phyloP scores from a whole-genome alignment of 2,113 vertebrate species.

The Ovis aries region ARS-UI_Ramb_v3.0 NC_056077.1:19872501-19873000 shows the following conservation, averaged over 20 bases:
- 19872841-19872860: not conserved
- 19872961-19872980: not conserved
- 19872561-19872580: not conserved
- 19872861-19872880: not conserved
- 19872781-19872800: not conserved
- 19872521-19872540: not conserved
- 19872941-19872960: not conserved
- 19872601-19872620: not conserved
- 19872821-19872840: not conserved
- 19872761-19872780: not conserved
- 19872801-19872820: not conserved
- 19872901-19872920: not conserved
- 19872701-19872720: not conserved
- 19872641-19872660: not conserved
- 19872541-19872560: not conserved
- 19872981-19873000: not conserved
- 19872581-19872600: not conserved
- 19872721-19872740: not conserved
- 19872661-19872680: not conserved
- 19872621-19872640: not conserved
- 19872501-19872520: not conserved
- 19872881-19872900: not conserved
- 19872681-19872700: not conserved
- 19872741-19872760: not conserved
- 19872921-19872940: rapidly evolving